Conservation (phyloP, 2,888 invertebrate genomes). For the Hydriomena furcata region DNA sequence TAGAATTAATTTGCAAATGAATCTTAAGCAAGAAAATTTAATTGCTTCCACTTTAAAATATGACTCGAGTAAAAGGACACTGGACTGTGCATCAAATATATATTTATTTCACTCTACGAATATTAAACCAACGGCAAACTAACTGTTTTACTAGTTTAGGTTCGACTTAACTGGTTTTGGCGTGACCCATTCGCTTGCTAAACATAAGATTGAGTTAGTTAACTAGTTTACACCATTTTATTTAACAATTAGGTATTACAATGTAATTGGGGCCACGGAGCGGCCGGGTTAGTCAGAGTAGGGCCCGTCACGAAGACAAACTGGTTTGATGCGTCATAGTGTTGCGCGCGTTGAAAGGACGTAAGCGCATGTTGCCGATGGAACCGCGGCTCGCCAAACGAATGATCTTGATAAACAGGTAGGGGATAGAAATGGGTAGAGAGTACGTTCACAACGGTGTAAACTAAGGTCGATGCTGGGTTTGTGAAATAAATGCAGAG, state of each 20-base stretch:
- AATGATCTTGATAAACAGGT: constrained; percentile 3
- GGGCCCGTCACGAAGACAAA: constrained; percentile 48
- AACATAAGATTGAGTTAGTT: background rate
- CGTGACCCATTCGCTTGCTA: background rate
- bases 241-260: constrained; percentile 38
- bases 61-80: background rate
- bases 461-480: too few relatives aligned
- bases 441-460: background rate
- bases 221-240: constrained; percentile 19
- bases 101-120: background rate
- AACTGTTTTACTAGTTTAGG: background rate
- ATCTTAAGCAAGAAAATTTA: too few relatives aligned
- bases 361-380: constrained; percentile 31
- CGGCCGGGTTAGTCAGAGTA: constrained; percentile 49
- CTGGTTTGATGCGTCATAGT: constrained; percentile 59
- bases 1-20: too few relatives aligned
- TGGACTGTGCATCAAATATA: background rate
- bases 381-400: constrained; percentile 11
- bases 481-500: too few relatives aligned
- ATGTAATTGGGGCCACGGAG: constrained; percentile 50
- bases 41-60: too few relatives aligned
- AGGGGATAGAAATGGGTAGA: background rate
- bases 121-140: background rate
- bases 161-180: background rate
- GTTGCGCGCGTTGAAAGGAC: constrained; percentile 38